These are phyloP conservation scores for Leucoraja ocellata DNA, from an alignment of 2,797 vertebrate genomes.

Conservation along the genomic window DNA sequence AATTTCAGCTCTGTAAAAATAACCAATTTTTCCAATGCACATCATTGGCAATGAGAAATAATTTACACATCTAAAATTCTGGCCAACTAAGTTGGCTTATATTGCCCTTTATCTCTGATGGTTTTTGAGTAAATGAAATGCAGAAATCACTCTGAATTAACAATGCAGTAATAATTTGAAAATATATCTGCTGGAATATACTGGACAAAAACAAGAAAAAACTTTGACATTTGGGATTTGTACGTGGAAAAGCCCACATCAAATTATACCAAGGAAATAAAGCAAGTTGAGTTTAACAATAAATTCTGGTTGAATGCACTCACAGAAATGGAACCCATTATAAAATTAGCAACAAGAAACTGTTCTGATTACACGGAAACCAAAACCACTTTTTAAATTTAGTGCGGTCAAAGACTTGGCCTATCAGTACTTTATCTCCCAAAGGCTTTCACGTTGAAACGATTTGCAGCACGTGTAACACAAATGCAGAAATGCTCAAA, in stretches of 20 bases:
- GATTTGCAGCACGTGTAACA: background rate
- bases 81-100: too few relatives aligned
- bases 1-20: too few relatives aligned
- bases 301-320: background rate
- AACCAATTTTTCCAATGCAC: too few relatives aligned
- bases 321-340: too few relatives aligned
- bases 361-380: background rate
- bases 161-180: background rate
- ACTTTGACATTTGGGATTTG: background rate
- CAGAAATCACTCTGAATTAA: background rate
- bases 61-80: too few relatives aligned
- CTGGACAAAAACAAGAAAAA: background rate
- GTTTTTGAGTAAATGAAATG: background rate
- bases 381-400: too few relatives aligned
- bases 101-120: background rate
- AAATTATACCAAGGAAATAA: background rate
- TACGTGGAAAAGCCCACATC: background rate
- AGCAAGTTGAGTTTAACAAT: background rate
- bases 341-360: background rate
- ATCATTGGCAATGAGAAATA: too few relatives aligned
- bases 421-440: background rate
- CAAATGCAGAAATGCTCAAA: too few relatives aligned
- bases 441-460: background rate
- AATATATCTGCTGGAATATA: background rate
- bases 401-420: too few relatives aligned